Conservation (phyloP, 2,113 vertebrate genomes). For the Zosterops pallidus region DNA sequence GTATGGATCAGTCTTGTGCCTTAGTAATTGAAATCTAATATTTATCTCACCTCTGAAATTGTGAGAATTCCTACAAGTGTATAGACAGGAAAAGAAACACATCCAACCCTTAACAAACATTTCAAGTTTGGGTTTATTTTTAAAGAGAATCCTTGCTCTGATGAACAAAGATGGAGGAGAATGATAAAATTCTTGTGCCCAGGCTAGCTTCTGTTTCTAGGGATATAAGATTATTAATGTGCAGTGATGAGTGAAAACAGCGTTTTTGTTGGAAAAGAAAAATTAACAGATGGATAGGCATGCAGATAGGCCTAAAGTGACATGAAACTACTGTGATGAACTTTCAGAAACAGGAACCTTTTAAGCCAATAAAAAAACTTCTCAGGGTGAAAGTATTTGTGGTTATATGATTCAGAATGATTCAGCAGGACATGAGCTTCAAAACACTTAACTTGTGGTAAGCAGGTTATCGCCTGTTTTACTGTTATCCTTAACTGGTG, state of each 20-base stretch:
- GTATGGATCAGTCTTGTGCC: neutral
- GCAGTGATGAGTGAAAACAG: neutral
- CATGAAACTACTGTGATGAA: neutral
- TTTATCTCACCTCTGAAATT: neutral
- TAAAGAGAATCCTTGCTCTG: neutral
- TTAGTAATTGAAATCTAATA: neutral
- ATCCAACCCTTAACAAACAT: neutral
- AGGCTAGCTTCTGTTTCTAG: neutral
- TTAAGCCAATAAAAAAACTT: constrained; percentile 31
- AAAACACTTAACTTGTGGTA: constrained; percentile 8
- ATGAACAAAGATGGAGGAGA: neutral
- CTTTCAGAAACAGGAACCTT: constrained; percentile 1
- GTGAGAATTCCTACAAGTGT: neutral
- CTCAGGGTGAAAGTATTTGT: constrained; percentile 42
- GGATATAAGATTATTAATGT: neutral
- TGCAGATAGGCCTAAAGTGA: neutral
- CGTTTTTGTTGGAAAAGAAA: neutral
- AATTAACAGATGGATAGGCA: neutral
- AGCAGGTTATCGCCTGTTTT: constrained; percentile 45
- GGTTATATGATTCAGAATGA: constrained; percentile 41
- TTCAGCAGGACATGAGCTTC: constrained; percentile 24
- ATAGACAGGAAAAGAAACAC: neutral
- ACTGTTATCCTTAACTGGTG: constrained; percentile 4
- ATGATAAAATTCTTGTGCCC: neutral
- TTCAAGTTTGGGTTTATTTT: neutral